These are phyloP conservation scores for Drosophila niveifrons DNA, from an alignment of 2,888 invertebrate species.

Conservation along the genomic window DNA sequence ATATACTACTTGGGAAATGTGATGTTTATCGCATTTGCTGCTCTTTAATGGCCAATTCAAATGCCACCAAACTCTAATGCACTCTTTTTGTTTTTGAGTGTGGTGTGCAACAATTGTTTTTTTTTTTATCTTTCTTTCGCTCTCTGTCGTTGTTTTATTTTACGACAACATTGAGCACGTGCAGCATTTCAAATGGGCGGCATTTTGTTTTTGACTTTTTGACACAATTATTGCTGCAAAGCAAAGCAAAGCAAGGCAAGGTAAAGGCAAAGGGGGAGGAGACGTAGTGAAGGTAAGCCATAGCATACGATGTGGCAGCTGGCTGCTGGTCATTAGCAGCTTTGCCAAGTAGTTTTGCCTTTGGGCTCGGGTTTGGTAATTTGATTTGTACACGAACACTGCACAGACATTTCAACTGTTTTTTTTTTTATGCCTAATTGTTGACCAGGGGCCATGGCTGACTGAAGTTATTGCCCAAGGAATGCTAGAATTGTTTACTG, in stretches of 20 bases:
- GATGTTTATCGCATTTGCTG: constrained; percentile 32
- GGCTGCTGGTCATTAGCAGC: constrained; percentile 53
- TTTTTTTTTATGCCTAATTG: constrained; percentile 46
- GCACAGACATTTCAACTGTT: constrained; percentile 38
- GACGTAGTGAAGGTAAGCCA: not conserved
- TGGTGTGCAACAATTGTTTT: constrained; percentile 52
- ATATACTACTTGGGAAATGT: constrained; percentile 8
- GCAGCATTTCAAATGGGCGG: constrained; percentile 60
- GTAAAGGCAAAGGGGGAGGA: constrained; percentile 3
- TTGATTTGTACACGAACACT: constrained; percentile 63
- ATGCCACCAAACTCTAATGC: constrained; percentile 37
- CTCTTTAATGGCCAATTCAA: constrained; percentile 31
- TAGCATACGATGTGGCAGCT: constrained; percentile 42
- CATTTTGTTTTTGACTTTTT: constrained; percentile 52
- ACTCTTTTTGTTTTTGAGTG: constrained; percentile 29
- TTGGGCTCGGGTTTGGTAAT: constrained; percentile 52
- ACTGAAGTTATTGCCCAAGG: constrained; percentile 8
- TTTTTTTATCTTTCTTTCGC: constrained; percentile 48
- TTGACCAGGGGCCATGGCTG: constrained; percentile 26
- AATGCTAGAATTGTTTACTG: constrained; percentile 1
- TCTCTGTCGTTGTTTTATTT: constrained; percentile 22
- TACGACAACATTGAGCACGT: constrained; percentile 55
- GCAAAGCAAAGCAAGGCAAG: not conserved
- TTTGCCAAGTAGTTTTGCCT: constrained; percentile 21
- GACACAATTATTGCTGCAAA: constrained; percentile 65